Evolutionary conservation across 2,113 vertebrate genomes (phyloP), one percentile per base, ranked within the genome.

Genomic region (Seriola quinqueradiata): DNA sequence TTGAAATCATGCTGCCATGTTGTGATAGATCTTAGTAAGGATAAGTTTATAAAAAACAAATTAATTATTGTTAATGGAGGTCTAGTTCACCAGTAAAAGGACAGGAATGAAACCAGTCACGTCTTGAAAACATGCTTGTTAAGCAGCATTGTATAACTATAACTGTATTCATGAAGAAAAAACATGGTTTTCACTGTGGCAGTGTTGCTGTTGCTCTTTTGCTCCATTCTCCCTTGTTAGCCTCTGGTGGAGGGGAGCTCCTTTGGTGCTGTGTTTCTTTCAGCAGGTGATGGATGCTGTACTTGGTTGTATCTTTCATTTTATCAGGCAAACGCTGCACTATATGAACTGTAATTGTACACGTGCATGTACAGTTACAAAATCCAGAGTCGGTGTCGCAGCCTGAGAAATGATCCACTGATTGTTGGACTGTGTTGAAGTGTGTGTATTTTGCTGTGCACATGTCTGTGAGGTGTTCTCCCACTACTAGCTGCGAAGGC

Each of bases 261-360:
- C 32, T 7, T 70, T 25, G 38, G 87, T 86, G 61, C 40, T 38
- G 70, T 55, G 36, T 86, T 78, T 90, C 74, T 80, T 63, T 70
- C 68, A 74, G 10, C 55, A 79, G 88, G 70, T 83, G 87, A 87
- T 70, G 82, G 81, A 85, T 61, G 19, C 70, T 72, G 38, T 66
- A 25, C 46, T 19, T 34, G 8, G 50, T 6, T 69, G 5, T 70
- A 36, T 67, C n/a, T 82, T 42, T 75, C 23, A 14, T 70, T 70
- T 63, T 19, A 21, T 79, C 60, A 40, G 48, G 7, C 34, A n/a
- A 54, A 5, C 28, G 21, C 55, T 75, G 65, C 3, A 19, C n/a
- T 42, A 6, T 75, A 50, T 25, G 75, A 72, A 81, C 68, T 38
- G 38, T 38, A 38, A 38, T 8, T 38, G 8, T 10, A 52, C 68